Conservation (phyloP, 2,113 vertebrate species). For the Misgurnus mizolepis region DNA sequence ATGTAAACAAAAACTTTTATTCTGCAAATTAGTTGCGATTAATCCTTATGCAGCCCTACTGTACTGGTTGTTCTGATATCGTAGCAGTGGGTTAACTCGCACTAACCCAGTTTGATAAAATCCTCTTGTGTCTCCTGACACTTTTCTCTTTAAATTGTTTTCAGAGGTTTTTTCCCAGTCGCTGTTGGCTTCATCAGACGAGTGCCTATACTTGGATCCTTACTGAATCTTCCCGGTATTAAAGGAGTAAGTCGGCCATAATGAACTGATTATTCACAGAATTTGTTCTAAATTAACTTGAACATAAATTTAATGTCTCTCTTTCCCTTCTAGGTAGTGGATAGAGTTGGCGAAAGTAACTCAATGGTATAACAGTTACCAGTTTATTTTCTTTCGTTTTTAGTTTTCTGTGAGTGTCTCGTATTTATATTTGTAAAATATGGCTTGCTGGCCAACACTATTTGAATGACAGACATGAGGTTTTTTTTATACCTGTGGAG, state of each 20-base stretch:
- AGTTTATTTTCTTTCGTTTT: neutral
- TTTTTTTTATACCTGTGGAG: conserved; percentile 36
- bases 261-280: neutral
- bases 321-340: conserved; percentile 83
- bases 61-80: no score
- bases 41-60: no score
- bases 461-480: conserved; percentile 32
- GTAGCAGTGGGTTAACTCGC: no score
- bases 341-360: conserved; percentile 96
- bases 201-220: conserved; percentile 92
- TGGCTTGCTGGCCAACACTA: conserved; percentile 23
- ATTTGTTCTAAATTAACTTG: neutral
- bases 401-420: conserved; percentile 36
- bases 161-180: conserved; percentile 97
- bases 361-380: conserved; percentile 89
- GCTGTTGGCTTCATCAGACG: conserved; percentile 94
- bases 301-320: neutral
- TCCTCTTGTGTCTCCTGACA: no score
- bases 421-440: conserved; percentile 40
- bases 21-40: no score
- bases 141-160: neutral
- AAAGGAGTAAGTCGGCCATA: conserved; percentile 84
- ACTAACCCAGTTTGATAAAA: no score
- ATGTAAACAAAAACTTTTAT: no score
- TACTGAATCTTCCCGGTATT: conserved; percentile 96